Evolutionary conservation across 2,113 vertebrate genomes (phyloP), one percentile per base, ranked within the genome.

Genomic region (Solea solea): DNA sequence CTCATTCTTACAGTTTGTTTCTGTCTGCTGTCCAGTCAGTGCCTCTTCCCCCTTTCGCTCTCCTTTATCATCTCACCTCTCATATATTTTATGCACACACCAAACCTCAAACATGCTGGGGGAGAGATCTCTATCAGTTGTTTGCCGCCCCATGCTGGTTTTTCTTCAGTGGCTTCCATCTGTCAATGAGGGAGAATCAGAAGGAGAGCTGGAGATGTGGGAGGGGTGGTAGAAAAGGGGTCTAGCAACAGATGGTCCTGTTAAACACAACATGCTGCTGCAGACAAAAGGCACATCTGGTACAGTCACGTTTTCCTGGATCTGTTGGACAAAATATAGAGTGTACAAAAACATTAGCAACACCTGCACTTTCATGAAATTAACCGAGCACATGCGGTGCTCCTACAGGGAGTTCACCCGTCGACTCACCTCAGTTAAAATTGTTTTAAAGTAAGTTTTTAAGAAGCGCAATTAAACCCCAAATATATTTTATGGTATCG

Each of bases 41-140:
- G n/a, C n/a, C 34, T 56, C 51, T 56, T 48, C n/a, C 70, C 11
- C n/a, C 28, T 59, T 27, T 51, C 59, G 13, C 49, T 13, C 27
- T 53, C 39, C 54, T 44, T 48, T 11, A 3, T 75, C 49, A 16
- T 84, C 28, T 73, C 21, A 16, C 64, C 68, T 55, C 39, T 57
- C 21, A 16, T 61, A 8, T 45, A 44, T 84, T 91, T 86, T 74
- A 76, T 74, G 61, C 54, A 51, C 71, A 63, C 68, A 76, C 82
- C 72, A 76, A 84, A 81, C 61, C 69, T 41, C 15, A 50, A 62
- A 76, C 60, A 69, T 25, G 34, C 58, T 39, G 39, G 52, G 49
- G 65, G 34, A 70, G 25, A 70, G 61, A 81, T 59, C 58, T 68
- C 52, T 69, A 58, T 74, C 45, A 55, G 28, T 44, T 69, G 59